Evolutionary conservation across 2,888 invertebrate genomes (phyloP).

Genomic region (Cyclophora albipunctata): DNA sequence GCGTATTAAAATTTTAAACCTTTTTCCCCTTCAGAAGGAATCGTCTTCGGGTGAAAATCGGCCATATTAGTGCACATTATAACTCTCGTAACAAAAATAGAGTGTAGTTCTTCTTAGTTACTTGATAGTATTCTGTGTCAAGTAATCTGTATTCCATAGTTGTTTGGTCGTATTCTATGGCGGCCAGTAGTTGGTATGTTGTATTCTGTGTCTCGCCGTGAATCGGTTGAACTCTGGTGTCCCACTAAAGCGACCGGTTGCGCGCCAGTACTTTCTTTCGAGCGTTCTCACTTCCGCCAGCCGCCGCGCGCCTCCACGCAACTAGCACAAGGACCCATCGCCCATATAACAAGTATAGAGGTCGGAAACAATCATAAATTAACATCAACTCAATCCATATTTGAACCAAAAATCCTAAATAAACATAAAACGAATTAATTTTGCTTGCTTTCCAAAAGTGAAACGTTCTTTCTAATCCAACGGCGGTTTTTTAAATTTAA

Average conservation of each 20-base stretch:
- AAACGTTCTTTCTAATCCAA: conserved; percentile 12
- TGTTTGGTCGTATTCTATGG: too few relatives aligned
- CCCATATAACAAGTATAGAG: conserved; percentile 29
- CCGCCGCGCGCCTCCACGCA: conserved; percentile 62
- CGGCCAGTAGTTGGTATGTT: too few relatives aligned
- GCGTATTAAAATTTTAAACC: too few relatives aligned
- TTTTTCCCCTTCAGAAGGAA: too few relatives aligned
- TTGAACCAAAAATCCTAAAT: conserved; percentile 6
- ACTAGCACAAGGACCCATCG: conserved; percentile 52
- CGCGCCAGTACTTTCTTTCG: conserved; percentile 64
- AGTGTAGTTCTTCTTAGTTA: too few relatives aligned
- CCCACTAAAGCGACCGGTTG: conserved; percentile 69
- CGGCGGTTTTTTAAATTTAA: conserved; percentile 9
- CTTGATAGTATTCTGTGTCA: too few relatives aligned
- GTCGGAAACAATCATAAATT: conserved; percentile 16
- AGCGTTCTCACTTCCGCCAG: conserved; percentile 67
- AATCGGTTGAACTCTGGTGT: conserved; percentile 35
- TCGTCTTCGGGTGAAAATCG: too few relatives aligned
- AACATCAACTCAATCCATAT: conserved; percentile 2
- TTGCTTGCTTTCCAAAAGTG: conserved; percentile 23
- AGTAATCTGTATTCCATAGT: too few relatives aligned
- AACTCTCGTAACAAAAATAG: too few relatives aligned
- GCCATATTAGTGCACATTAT: too few relatives aligned
- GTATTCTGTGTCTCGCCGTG: not conserved
- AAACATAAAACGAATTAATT: conserved; percentile 14